Evolutionary conservation across 2,113 vertebrate genomes (phyloP).

Genomic region (Tapirus terrestris): DNA sequence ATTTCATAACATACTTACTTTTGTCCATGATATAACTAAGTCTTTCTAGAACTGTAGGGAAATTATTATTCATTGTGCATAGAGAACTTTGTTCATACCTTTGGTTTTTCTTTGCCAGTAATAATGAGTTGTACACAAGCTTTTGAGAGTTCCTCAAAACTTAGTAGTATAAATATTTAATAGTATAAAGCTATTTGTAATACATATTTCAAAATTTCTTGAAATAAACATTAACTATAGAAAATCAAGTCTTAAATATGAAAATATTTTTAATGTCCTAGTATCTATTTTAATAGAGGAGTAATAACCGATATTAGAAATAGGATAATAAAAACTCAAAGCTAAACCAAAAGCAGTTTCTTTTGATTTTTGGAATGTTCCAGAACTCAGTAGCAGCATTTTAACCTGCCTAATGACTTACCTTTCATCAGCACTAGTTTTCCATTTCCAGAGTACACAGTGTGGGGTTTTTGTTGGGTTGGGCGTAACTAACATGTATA

Average conservation of each 20-base stretch:
- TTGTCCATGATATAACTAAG: conserved; percentile 50
- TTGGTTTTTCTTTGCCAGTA: conserved; percentile 33
- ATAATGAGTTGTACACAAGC: conserved; percentile 17
- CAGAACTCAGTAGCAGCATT: background rate
- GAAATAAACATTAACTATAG: conserved; percentile 29
- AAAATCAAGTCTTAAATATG: conserved; percentile 49
- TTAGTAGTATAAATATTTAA: conserved; percentile 39
- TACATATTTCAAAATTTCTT: conserved; percentile 21
- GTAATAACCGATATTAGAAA: background rate
- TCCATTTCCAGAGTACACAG: background rate
- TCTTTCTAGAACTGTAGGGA: conserved; percentile 32
- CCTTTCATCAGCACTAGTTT: background rate
- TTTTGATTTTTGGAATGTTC: conserved; percentile 37
- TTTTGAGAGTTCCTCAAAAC: conserved; percentile 47
- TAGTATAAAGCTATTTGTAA: conserved; percentile 5
- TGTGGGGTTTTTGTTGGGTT: background rate
- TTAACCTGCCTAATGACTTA: background rate
- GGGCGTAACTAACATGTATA: background rate
- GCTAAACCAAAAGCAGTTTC: background rate
- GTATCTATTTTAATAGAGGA: background rate
- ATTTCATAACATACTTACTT: conserved; percentile 74
- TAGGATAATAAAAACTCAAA: background rate
- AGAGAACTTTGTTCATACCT: conserved; percentile 38
- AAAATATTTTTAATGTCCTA: background rate
- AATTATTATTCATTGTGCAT: conserved; percentile 43